Base-by-base conservation (phyloP, 92 coral and sea anemone species). In the Ricordea florida region DNA sequence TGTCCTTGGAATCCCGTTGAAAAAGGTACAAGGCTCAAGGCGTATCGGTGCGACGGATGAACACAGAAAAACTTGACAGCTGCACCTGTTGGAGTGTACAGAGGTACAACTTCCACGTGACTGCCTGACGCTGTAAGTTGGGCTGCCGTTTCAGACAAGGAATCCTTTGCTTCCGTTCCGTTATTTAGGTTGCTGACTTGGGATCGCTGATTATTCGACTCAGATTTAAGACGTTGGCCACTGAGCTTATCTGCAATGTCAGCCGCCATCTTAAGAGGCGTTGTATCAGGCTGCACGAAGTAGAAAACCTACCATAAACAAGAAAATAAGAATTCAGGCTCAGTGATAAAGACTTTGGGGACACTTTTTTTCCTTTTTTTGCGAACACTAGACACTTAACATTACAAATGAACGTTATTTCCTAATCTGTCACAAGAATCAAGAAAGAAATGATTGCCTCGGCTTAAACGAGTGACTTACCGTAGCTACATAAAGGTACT, bases 261-360 rank as follows among this genome's bases (percentile, higher is more conserved):
- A 14, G 62, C 66, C 2, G 57, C 75, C 11, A 87, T 64, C 47
- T 79, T 82, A 9, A 66, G 57, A 24, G 85, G 77, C 23, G 75
- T 82, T 16, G 86, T 83, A 14, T 87, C 87, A 1, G 93, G 93
- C 57, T 87, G 93, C 76, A 87, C 70, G 42, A 87, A 87, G 45
- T 87, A 87, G 72, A 76, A 87, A 3, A 62, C 64, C 93, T 87
- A n/a, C n/a, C n/a, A n/a, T n/a, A n/a, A n/a, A n/a, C n/a, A n/a
- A n/a, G n/a, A 22, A 26, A 52, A 52, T 2, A 52, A 52, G 17
- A 10, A 11, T n/a, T 6, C 16, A 17, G 33, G 10, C 9, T 6
- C 18, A 40, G 25, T 26, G 26, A 22, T 3, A 17, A 21, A 30
- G 30, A 42, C 24, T 11, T 22, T 1, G 2, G 1, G 17, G 28